Evolutionary conservation across 2,113 vertebrate genomes (phyloP), one percentile per base, ranked within the genome.

Genomic region (Chlamydotis undulata): DNA sequence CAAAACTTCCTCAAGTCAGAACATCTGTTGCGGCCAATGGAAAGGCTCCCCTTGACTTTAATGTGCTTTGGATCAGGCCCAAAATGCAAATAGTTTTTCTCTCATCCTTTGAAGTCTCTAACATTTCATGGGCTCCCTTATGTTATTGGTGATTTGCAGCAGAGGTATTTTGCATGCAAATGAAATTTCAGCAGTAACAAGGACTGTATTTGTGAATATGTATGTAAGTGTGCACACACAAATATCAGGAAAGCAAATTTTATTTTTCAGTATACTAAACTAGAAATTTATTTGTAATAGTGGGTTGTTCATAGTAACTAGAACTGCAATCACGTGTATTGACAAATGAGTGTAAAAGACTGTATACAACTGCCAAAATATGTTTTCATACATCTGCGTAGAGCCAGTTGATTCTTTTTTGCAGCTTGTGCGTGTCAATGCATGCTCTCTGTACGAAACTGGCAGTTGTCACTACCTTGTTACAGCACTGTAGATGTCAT

Each of bases 31-130:
- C 0, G 67, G 94, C 87, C 95, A 91, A 59, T 94, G 78, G 93
- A 92, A 93, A 74, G 91, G 85, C 83, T 94, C 81, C 67, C 50
- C 91, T 92, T 95, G 74, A 85, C 89, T 97, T 96, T 94, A 85
- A 95, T 96, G 91, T 93, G 89, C 93, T 93, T 95, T 96, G 96
- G 96, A 96, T 91, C 70, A 56, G 89, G 33, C 91, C 59, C 96
- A 96, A 97, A 91, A 96, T 95, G 92, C 91, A 96, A 96, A 96
- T 96, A 93, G 45, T 77, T 88, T 92, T 94, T 89, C 90, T 94
- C 89, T 95, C 76, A 90, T 93, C 83, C 88, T 91, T 97, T 94
- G 90, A 94, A 96, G 95, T 91, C 87, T 95, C 90, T 75, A 89
- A 94, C 89, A 78, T 95, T 97, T 96, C 95, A 90, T 94, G 93